Conservation (phyloP, 2,888 invertebrate species). For the Sphaerophoria taeniata region DNA sequence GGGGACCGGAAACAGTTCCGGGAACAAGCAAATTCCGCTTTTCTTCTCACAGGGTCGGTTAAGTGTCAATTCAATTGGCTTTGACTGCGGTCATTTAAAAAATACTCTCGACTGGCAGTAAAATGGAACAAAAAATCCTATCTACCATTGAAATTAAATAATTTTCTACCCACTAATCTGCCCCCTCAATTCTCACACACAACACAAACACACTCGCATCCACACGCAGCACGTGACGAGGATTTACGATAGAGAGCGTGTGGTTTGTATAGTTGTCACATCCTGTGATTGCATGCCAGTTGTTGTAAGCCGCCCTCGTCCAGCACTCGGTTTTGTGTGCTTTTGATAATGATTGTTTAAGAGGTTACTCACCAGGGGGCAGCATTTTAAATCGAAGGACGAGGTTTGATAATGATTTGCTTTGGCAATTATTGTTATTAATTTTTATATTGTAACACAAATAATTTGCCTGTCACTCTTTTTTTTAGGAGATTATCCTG, state of each 20-base stretch:
- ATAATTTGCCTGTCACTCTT: slow-evolving; percentile 62
- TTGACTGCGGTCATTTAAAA: slow-evolving; percentile 55
- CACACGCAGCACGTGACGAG: slow-evolving; percentile 65
- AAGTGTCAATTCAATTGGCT: slow-evolving; percentile 73
- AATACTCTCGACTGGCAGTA: slow-evolving; percentile 27
- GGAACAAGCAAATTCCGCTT: slow-evolving; percentile 45
- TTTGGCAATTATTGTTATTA: slow-evolving; percentile 73
- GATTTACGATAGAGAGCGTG: slow-evolving; percentile 70
- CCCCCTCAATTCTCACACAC: background rate
- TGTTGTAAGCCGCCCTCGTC: slow-evolving; percentile 52
- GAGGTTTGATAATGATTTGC: slow-evolving; percentile 59
- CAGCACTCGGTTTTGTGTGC: background rate
- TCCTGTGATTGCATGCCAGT: slow-evolving; percentile 63
- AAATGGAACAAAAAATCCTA: slow-evolving; percentile 48
- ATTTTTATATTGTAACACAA: slow-evolving; percentile 70
- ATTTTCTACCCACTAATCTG: slow-evolving; percentile 11
- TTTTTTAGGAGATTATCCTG: slow-evolving; percentile 66
- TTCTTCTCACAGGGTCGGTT: slow-evolving; percentile 32
- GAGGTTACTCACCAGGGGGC: slow-evolving; percentile 41
- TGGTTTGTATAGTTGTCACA: slow-evolving; percentile 64
- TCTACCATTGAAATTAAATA: slow-evolving; percentile 50
- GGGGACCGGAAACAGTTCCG: slow-evolving; percentile 34
- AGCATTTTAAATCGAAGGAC: background rate
- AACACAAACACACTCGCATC: slow-evolving; percentile 24
- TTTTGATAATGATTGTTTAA: slow-evolving; percentile 58